Evolutionary conservation across 1,140 invertebrate genomes (phyloP).

Genomic region (Drosophila ogumai): DNA sequence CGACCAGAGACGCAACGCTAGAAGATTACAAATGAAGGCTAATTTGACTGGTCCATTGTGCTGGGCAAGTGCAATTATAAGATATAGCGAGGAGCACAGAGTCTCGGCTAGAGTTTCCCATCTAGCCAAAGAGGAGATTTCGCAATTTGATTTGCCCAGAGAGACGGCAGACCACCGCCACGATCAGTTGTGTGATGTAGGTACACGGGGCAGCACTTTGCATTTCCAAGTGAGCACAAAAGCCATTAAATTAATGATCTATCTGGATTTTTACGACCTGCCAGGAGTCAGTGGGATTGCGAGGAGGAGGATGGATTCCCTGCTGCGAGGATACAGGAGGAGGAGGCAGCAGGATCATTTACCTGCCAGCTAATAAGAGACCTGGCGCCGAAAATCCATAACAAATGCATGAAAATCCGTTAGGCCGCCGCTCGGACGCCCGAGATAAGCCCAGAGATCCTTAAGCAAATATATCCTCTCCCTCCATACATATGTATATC

Average conservation of each 20-base stretch:
- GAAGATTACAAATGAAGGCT: slow-evolving; percentile 70
- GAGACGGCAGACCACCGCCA: slow-evolving; percentile 57
- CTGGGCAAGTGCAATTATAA: slow-evolving; percentile 68
- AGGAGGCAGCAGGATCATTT: slow-evolving; percentile 42
- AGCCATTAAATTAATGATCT: slow-evolving; percentile 81
- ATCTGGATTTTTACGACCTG: slow-evolving; percentile 69
- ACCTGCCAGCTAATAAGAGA: slow-evolving; percentile 66
- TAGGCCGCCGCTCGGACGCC: slow-evolving; percentile 50
- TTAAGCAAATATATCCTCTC: slow-evolving; percentile 66
- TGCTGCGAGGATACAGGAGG: slow-evolving; percentile 56
- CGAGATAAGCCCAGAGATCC: slow-evolving; percentile 43
- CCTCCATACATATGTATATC: background rate
- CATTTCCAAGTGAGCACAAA: slow-evolving; percentile 46
- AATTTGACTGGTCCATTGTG: slow-evolving; percentile 68
- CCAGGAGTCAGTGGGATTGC: slow-evolving; percentile 50
- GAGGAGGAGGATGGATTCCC: slow-evolving; percentile 30
- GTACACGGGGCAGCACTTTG: slow-evolving; percentile 58
- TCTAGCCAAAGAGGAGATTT: slow-evolving; percentile 42
- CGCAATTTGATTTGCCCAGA: slow-evolving; percentile 58
- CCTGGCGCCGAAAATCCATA: slow-evolving; percentile 83
- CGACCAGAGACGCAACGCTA: slow-evolving; percentile 1
- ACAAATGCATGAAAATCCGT: slow-evolving; percentile 82
- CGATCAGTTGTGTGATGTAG: slow-evolving; percentile 38
- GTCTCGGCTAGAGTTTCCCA: slow-evolving; percentile 48
- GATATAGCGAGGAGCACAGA: slow-evolving; percentile 48